Conservation (phyloP, 2,797 vertebrate genomes). For the Mionectes olivaceus region DNA sequence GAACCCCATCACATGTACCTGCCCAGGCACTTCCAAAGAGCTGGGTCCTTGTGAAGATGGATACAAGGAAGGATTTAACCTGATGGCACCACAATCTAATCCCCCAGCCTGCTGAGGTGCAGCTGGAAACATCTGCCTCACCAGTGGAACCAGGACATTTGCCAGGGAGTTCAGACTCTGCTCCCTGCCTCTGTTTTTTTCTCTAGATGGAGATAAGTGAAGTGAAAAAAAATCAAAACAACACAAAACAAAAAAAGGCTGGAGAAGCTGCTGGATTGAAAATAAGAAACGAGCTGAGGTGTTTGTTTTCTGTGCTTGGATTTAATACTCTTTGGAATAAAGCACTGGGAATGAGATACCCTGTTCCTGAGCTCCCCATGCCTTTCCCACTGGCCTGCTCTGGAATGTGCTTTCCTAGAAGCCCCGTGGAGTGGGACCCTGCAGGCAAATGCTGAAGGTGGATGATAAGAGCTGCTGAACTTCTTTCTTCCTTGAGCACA, state of each 20-base stretch:
- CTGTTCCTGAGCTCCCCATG: fast-evolving
- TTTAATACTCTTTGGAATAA: not conserved
- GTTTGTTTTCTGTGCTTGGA: not conserved
- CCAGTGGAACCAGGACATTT: not conserved
- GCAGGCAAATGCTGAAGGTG: not conserved
- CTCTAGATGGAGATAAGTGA: not conserved
- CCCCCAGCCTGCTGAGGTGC: no score
- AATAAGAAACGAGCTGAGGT: not conserved
- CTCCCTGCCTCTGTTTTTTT: not conserved
- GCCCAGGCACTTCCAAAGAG: not conserved
- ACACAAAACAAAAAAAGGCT: not conserved
- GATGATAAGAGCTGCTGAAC: fast-evolving
- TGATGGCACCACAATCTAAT: not conserved
- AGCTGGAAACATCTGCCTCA: not conserved
- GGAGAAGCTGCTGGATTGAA: not conserved
- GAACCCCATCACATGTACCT: not conserved
- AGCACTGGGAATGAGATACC: not conserved
- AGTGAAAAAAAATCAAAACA: not conserved
- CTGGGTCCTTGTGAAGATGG: not conserved
- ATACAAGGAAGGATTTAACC: not conserved
- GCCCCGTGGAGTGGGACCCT: fast-evolving
- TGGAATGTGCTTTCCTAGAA: fast-evolving
- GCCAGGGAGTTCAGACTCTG: not conserved
- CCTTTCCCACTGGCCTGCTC: not conserved
- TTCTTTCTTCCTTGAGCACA: not conserved